Evolutionary conservation across 2,888 invertebrate species (phyloP).

Genomic region (Ichneumoninae sp.): DNA sequence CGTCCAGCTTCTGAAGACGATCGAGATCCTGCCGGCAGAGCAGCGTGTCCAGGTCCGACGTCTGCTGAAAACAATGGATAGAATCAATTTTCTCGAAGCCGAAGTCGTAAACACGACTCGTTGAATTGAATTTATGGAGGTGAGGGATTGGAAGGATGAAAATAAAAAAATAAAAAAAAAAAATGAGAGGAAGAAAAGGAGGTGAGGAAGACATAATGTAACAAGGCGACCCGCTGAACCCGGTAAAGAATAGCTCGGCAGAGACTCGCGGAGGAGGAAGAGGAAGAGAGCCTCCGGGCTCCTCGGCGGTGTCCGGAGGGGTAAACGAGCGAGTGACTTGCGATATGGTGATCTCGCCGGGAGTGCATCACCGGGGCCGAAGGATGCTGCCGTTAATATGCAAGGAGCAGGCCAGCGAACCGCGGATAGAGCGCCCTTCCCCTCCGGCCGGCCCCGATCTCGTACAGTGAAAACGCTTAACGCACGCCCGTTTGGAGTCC

Average conservation of each 20-base stretch:
- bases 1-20: constrained; percentile 87
- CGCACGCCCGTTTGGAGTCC: constrained; percentile 51
- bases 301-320: constrained; percentile 8
- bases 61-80: constrained; percentile 85
- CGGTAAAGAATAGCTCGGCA: constrained; percentile 10
- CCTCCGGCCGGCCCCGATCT: neutral
- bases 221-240: constrained; percentile 42
- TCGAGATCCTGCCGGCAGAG: constrained; percentile 92
- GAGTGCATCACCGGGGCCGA: constrained; percentile 17
- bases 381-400: constrained; percentile 77
- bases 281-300: constrained; percentile 57
- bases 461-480: constrained; percentile 2
- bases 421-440: neutral
- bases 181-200: neutral
- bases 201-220: constrained; percentile 23
- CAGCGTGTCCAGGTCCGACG: constrained; percentile 92
- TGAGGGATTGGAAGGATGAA: neutral
- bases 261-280: constrained; percentile 64
- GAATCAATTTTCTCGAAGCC: neutral
- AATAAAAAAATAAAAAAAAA: neutral
- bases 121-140: constrained; percentile 28
- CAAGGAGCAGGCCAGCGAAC: constrained; percentile 71
- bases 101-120: neutral
- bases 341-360: constrained; percentile 78
- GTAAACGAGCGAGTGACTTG: constrained; percentile 78